These are phyloP conservation scores for Poeciliopsis prolifica DNA, from an alignment of 2,113 vertebrate species.

Conservation along the genomic window DNA sequence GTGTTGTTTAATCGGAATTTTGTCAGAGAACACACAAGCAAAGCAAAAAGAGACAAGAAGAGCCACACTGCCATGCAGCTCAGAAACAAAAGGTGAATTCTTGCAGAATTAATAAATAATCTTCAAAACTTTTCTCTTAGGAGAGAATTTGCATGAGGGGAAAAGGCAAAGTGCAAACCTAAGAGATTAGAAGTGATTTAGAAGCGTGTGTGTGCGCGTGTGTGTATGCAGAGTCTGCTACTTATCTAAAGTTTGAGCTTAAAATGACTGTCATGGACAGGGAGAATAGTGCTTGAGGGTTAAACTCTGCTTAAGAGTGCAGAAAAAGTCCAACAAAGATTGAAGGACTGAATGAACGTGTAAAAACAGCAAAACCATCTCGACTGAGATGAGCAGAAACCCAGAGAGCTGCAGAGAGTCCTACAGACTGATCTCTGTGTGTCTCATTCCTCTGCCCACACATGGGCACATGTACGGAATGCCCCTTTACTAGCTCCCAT, in stretches of 20 bases:
- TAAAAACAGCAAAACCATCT: slow-evolving; percentile 32
- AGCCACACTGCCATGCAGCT: slow-evolving; percentile 1
- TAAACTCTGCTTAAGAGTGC: neutral
- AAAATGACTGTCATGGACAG: neutral
- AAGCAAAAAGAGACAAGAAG: neutral
- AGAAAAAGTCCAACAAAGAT: neutral
- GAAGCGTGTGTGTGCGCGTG: too few relatives aligned
- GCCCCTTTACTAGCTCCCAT: slow-evolving; percentile 59
- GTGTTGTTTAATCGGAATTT: neutral
- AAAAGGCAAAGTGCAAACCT: slow-evolving; percentile 1
- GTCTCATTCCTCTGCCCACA: slow-evolving; percentile 15
- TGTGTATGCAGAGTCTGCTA: slow-evolving; percentile 4
- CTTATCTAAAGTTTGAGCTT: slow-evolving; percentile 3
- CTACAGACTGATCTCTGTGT: slow-evolving; percentile 30
- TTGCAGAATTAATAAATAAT: slow-evolving; percentile 6
- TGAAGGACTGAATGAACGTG: neutral
- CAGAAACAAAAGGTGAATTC: slow-evolving; percentile 15
- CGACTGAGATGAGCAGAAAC: slow-evolving; percentile 22
- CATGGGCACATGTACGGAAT: slow-evolving; percentile 33
- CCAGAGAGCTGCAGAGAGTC: slow-evolving; percentile 23
- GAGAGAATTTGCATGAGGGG: neutral
- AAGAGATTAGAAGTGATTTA: neutral
- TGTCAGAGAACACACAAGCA: slow-evolving; percentile 8
- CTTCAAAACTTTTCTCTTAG: slow-evolving; percentile 3
- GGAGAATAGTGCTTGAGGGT: neutral